Evolutionary conservation across 2,797 vertebrate species (phyloP).

Genomic region (Ctenopoma multispine): DNA sequence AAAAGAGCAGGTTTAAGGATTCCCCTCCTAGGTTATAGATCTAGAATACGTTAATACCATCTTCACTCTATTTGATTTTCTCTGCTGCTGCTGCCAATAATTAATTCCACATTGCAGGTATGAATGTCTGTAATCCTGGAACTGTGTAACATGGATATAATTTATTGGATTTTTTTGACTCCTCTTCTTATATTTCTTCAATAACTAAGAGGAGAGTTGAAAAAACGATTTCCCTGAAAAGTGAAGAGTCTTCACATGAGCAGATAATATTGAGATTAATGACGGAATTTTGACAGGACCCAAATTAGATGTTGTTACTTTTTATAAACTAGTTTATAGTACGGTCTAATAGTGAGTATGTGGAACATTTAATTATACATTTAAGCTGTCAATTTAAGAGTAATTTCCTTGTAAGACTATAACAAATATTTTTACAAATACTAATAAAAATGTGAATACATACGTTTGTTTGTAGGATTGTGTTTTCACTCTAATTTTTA

Average conservation of each 20-base stretch:
- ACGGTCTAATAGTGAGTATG: background rate
- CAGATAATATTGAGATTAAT: constrained; percentile 39
- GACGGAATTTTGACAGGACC: constrained; percentile 38
- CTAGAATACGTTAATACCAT: constrained; percentile 81
- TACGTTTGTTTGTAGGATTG: background rate
- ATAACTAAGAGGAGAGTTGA: constrained; percentile 72
- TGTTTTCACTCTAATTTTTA: constrained; percentile 12
- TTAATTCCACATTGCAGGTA: constrained; percentile 80
- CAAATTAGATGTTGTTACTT: constrained; percentile 21
- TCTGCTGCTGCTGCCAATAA: constrained; percentile 74
- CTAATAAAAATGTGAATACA: background rate
- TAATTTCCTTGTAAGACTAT: background rate
- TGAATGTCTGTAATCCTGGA: constrained; percentile 81
- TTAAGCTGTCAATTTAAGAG: background rate
- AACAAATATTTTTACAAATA: background rate
- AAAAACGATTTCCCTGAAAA: constrained; percentile 65
- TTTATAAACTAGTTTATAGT: constrained; percentile 20
- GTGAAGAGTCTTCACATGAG: constrained; percentile 50
- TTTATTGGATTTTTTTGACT: constrained; percentile 81
- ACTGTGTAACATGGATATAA: constrained; percentile 84
- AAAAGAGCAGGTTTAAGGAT: constrained; percentile 74
- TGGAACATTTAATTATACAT: background rate
- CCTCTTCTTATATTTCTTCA: constrained; percentile 70
- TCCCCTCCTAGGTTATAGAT: constrained; percentile 79
- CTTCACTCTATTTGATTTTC: constrained; percentile 78